These are phyloP conservation scores for Drosophila quadrilineata DNA, from an alignment of 1,140 invertebrate genomes.

Conservation along the genomic window DNA sequence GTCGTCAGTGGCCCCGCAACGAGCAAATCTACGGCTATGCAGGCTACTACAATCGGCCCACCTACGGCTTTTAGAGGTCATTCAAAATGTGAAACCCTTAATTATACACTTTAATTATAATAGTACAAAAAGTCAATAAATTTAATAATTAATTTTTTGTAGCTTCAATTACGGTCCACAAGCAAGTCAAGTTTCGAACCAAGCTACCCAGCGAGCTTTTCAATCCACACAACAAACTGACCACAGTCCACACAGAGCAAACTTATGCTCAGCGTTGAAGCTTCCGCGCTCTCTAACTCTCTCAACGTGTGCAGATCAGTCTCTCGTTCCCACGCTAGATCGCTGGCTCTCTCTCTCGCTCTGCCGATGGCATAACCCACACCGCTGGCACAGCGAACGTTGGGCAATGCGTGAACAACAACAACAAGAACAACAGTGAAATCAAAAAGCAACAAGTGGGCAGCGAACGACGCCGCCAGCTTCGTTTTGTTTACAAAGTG, in stretches of 20 bases:
- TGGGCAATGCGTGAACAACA: slow-evolving; percentile 6
- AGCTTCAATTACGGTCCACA: background rate
- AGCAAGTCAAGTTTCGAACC: slow-evolving; percentile 38
- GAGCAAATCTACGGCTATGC: slow-evolving; percentile 72
- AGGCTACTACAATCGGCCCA: slow-evolving; percentile 62
- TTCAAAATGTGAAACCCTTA: background rate
- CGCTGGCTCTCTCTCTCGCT: background rate
- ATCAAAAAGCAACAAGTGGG: slow-evolving; percentile 6
- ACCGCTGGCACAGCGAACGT: background rate
- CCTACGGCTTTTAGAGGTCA: slow-evolving; percentile 47
- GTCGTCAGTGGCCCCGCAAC: slow-evolving; percentile 62
- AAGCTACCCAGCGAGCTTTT: slow-evolving; percentile 29
- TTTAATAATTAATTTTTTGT: background rate
- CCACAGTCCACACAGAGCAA: slow-evolving; percentile 34
- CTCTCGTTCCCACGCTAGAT: background rate
- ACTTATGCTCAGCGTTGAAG: background rate
- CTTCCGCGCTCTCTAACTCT: background rate
- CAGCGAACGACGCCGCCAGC: slow-evolving; percentile 1
- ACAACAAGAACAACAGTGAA: background rate
- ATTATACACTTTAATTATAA: background rate
- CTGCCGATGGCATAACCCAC: background rate
- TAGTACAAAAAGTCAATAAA: slow-evolving; percentile 3
- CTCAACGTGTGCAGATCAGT: too few relatives aligned
- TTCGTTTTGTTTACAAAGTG: slow-evolving; percentile 65
- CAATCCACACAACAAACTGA: slow-evolving; percentile 47